Percentiles rank a stretch among this genome's conserved stretches.
Evolutionary conservation across 2,888 invertebrate species (phyloP).

Genomic region (Cataglyphis livida): DNA sequence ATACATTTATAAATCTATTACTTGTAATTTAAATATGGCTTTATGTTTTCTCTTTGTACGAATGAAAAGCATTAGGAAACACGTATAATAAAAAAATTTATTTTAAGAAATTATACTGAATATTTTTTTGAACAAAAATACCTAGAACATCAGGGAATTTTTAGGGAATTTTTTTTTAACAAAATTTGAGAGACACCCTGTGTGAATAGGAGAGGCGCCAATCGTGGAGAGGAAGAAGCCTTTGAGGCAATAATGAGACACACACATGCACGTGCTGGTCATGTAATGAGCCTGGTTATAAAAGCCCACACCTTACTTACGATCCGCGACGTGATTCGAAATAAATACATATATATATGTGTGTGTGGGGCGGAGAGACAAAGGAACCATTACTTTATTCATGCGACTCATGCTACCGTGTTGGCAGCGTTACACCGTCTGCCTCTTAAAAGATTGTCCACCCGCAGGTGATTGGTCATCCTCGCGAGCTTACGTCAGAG

Average conservation of each 20-base stretch:
- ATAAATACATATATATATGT: conserved; percentile 31
- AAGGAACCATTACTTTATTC: conserved; percentile 45
- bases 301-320: conserved; percentile 35
- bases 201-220: neutral
- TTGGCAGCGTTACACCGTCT: conserved; percentile 11
- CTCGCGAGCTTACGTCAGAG: neutral
- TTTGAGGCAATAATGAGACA: conserved; percentile 4
- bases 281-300: conserved; percentile 35
- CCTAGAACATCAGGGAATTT: too few relatives aligned
- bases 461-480: neutral
- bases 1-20: too few relatives aligned
- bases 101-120: too few relatives aligned
- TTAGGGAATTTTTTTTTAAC: too few relatives aligned
- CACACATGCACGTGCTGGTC: neutral
- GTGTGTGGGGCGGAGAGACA: conserved; percentile 21
- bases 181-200: too few relatives aligned
- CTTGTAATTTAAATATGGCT: too few relatives aligned
- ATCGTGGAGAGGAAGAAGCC: conserved; percentile 12
- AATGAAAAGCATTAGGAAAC: too few relatives aligned
- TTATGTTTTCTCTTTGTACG: too few relatives aligned
- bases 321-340: conserved; percentile 36
- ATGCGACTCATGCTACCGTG: neutral
- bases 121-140: too few relatives aligned
- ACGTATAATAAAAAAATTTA: too few relatives aligned
- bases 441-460: conserved; percentile 22